phyloP scores from a whole-genome alignment of 2,113 vertebrate species.

The Passer montanus region DNA sequence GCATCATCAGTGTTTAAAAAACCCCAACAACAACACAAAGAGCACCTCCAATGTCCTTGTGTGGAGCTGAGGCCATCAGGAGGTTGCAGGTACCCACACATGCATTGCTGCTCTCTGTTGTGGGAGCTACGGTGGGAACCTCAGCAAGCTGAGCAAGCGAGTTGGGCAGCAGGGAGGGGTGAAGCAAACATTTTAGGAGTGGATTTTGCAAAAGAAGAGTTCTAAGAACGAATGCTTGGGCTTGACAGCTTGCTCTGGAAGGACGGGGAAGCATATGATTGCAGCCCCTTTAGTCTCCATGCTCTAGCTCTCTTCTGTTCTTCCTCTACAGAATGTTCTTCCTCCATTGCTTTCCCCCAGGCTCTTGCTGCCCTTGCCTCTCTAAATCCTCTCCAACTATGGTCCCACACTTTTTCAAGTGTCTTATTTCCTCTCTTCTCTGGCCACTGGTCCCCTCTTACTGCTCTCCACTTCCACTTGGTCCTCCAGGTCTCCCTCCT shows the following conservation, averaged over 20 bases:
- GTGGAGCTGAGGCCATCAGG: neutral
- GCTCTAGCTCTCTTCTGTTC: neutral
- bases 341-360: neutral
- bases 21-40: neutral
- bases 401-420: neutral
- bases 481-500: neutral
- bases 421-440: neutral
- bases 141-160: neutral
- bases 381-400: neutral
- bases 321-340: neutral
- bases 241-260: neutral
- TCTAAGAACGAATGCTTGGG: neutral
- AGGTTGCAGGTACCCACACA: neutral
- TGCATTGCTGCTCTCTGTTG: neutral
- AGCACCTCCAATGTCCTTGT: neutral
- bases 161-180: neutral
- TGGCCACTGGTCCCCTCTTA: neutral
- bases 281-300: neutral
- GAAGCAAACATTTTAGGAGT: neutral
- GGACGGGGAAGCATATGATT: neutral
- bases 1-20: neutral
- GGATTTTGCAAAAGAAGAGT: neutral
- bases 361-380: neutral
- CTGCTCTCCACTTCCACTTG: neutral
- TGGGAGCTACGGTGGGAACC: neutral